Evolutionary conservation across 2,113 vertebrate genomes (phyloP), one percentile per base, ranked within the genome.

Genomic region (Trogon melanurus): DNA sequence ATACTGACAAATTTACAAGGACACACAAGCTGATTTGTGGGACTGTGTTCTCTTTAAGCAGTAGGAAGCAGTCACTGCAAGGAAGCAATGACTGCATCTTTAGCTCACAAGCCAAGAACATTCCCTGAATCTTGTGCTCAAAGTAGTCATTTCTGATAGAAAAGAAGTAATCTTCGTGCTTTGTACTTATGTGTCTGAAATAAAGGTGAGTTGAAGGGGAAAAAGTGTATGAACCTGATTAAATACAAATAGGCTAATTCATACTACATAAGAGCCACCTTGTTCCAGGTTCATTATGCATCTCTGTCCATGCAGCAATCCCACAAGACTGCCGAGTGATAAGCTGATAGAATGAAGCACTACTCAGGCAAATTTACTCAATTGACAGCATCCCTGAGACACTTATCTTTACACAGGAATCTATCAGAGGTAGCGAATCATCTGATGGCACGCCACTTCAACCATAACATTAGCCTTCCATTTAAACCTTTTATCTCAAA

Each of bases 21-120:
- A 57, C 22, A 27, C 16, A 16, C 50, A 79, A 72, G 51, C 51
- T 38, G 56, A 87, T 76, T 81, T 96, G 15, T 95, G 26, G n/a
- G 32, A 72, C 41, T 73, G 30, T 5, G 30, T 6, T 1, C 32
- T 79, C 26, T 36, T 62, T 38, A 70, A 91, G 44, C 3, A 0
- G n/a, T 58, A 75, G 69, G 81, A 96, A 96, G 75, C 36, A 79
- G 47, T 74, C 82, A 51, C 79, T 92, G 30, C 51, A 57, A 79
- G 1, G 13, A 85, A 84, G 23, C 15, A 82, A 76, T 79, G 51
- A 93, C 86, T 85, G 44, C 36, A 94, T 81, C 45, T 69, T 95
- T 67, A 89, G 74, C 50, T 73, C 11, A 11, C 15, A 81, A 91
- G 41, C 34, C 47, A 93, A 87, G 53, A 95, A 79, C 9, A 79